These are phyloP conservation scores for Benitochromis conjunctus DNA, from an alignment of 2,113 vertebrate genomes.

Conservation along the genomic window DNA sequence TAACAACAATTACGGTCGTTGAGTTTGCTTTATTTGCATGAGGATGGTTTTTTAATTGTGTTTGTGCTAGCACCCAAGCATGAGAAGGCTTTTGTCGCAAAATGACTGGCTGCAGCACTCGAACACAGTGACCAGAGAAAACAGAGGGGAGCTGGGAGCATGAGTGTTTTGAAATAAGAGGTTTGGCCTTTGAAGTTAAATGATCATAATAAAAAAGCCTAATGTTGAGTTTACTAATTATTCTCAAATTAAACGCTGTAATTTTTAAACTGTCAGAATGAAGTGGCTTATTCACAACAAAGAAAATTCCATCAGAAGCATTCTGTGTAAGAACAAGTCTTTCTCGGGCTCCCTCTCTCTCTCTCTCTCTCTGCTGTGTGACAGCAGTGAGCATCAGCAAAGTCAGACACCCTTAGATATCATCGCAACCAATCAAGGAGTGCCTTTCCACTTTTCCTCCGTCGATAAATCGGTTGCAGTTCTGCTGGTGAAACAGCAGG, in stretches of 20 bases:
- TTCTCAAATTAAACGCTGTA: background rate
- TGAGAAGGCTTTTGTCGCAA: conserved; percentile 25
- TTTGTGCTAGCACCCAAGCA: conserved; percentile 37
- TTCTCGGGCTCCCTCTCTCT: background rate
- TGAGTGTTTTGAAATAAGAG: accelerated
- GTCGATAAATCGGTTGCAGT: background rate
- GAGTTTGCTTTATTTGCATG: conserved; percentile 27
- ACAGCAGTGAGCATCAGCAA: background rate
- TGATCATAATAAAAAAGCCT: background rate
- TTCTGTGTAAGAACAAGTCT: background rate
- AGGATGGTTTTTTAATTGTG: conserved; percentile 25
- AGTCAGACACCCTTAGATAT: background rate
- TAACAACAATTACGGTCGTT: conserved; percentile 48
- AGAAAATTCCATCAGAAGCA: background rate
- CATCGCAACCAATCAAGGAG: background rate
- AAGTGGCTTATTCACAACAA: background rate
- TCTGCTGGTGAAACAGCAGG: background rate
- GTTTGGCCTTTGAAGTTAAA: background rate
- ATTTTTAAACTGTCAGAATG: background rate
- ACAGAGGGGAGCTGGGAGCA: background rate
- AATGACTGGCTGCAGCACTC: background rate
- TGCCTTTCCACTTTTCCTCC: background rate
- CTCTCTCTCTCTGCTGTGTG: background rate
- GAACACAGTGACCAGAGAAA: background rate
- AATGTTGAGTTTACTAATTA: background rate